Evolutionary conservation across 2,113 vertebrate species (phyloP).

Genomic region (Gavia stellata): DNA sequence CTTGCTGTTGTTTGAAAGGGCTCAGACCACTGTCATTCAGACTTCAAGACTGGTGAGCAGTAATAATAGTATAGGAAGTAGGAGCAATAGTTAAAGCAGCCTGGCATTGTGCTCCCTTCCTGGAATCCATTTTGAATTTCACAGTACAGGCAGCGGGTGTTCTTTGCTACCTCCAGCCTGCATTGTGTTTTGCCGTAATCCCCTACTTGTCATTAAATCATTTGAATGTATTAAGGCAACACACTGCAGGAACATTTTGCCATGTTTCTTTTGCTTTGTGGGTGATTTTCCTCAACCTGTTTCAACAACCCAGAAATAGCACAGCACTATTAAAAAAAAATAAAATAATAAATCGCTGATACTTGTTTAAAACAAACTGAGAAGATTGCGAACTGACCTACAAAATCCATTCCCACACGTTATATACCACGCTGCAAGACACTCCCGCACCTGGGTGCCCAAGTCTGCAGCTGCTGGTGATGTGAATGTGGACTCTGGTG

Average conservation of each 20-base stretch:
- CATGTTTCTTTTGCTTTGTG: constrained; percentile 48
- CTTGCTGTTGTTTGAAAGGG: constrained; percentile 75
- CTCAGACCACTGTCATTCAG: constrained; percentile 82
- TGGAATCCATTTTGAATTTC: constrained; percentile 75
- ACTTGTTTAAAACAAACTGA: neutral
- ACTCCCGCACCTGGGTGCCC: fast-evolving
- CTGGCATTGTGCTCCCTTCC: constrained; percentile 63
- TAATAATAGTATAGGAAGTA: constrained; percentile 78
- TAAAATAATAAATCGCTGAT: neutral
- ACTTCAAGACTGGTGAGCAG: constrained; percentile 67
- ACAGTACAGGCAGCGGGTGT: constrained; percentile 60
- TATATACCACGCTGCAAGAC: neutral
- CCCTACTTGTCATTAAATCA: constrained; percentile 69
- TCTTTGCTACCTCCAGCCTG: constrained; percentile 33
- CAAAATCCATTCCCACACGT: neutral
- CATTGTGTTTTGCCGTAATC: constrained; percentile 66
- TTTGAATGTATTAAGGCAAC: constrained; percentile 66
- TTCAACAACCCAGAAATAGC: neutral
- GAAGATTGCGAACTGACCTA: neutral
- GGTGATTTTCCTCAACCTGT: constrained; percentile 35
- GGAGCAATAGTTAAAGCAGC: constrained; percentile 53
- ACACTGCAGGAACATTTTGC: constrained; percentile 59
- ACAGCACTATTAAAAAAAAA: neutral
- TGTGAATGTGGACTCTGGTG: neutral
- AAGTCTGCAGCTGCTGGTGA: neutral